Evolutionary conservation across 2,888 invertebrate genomes (phyloP).

Genomic region (Frankliniella intonsa): DNA sequence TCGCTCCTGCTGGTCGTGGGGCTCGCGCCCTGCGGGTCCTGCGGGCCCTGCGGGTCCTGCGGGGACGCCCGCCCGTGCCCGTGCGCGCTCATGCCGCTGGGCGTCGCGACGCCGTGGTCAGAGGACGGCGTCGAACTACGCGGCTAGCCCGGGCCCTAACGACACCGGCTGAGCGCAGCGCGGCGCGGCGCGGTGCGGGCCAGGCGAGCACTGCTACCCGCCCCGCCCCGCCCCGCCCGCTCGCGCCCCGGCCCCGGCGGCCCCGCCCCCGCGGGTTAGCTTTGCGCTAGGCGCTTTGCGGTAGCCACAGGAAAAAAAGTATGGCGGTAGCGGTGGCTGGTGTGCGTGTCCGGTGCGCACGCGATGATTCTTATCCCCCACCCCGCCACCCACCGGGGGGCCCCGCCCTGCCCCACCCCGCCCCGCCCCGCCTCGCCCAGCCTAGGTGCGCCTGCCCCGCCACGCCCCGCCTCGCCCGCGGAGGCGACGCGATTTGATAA

Average conservation of each 20-base stretch:
- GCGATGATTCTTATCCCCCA: constrained; percentile 11
- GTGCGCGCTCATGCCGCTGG: no score
- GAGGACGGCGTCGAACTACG: neutral
- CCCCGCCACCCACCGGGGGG: neutral
- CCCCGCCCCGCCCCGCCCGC: neutral
- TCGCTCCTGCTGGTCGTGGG: neutral
- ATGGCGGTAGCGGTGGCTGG: neutral
- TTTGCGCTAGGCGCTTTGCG: neutral
- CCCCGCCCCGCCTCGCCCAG: neutral
- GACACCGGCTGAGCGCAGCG: neutral
- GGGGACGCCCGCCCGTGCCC: no score
- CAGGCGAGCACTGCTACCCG: neutral
- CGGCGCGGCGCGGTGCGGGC: neutral
- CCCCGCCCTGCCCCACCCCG: neutral
- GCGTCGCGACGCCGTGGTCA: neutral
- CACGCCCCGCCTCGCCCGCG: neutral
- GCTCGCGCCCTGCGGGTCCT: neutral
- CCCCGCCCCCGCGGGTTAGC: no score
- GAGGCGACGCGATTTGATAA: constrained; percentile 11
- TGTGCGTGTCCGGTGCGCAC: constrained; percentile 16
- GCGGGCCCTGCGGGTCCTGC: neutral
- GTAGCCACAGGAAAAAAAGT: neutral
- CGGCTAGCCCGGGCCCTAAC: neutral
- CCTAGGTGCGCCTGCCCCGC: neutral
- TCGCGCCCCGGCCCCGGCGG: neutral